A percentile compares a stretch with the other conserved stretches of the same genome.
phyloP scores from a whole-genome alignment of 2,888 invertebrate species.

The Neoascia interrupta region DNA sequence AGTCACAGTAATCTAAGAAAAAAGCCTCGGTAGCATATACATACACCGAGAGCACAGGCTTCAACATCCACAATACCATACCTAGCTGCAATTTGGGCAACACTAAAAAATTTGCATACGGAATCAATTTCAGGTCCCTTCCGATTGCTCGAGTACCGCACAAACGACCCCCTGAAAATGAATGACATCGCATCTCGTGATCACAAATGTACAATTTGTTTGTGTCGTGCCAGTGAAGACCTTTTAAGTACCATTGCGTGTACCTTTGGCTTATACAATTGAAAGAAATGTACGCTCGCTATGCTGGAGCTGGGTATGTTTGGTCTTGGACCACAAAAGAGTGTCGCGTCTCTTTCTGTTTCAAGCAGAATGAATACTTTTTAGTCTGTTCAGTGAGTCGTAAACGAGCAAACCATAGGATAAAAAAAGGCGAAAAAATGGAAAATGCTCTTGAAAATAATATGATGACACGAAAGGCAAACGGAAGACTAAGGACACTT shows the following conservation, averaged over 20 bases:
- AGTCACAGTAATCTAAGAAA: conserved; percentile 62
- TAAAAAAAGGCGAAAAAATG: conserved; percentile 9
- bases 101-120: conserved; percentile 67
- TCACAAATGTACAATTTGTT: conserved; percentile 64
- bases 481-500: conserved; percentile 63
- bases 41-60: background rate
- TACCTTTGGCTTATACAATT: conserved; percentile 48
- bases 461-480: conserved; percentile 69
- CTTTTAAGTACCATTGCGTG: conserved; percentile 60
- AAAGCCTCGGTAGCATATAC: background rate
- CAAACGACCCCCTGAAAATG: conserved; percentile 15
- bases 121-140: conserved; percentile 68
- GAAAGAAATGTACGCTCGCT: conserved; percentile 25
- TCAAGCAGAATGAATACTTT: conserved; percentile 47
- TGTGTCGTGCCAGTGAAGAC: conserved; percentile 46
- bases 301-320: conserved; percentile 22
- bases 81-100: conserved; percentile 66
- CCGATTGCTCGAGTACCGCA: conserved; percentile 39
- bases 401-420: conserved; percentile 1
- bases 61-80: conserved; percentile 35
- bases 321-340: conserved; percentile 61
- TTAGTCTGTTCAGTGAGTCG: conserved; percentile 28
- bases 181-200: conserved; percentile 57
- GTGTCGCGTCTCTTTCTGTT: conserved; percentile 43
- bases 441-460: conserved; percentile 52